Percentiles rank a stretch among this genome's conserved stretches.
phyloP scores from a whole-genome alignment of 2,888 invertebrate species.

The Drosophila paucipuncta region DNA sequence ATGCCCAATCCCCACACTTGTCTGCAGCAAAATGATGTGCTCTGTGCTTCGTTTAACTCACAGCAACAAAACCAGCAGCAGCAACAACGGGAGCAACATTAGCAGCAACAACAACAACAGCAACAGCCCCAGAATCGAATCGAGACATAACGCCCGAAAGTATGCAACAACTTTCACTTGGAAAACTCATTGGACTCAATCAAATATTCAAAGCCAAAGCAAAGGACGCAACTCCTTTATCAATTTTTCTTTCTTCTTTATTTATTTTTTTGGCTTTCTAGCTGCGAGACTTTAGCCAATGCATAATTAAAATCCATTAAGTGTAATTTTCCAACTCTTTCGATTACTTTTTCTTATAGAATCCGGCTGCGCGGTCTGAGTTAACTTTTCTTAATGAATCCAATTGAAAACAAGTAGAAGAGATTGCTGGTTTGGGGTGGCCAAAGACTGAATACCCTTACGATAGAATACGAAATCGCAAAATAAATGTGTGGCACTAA shows the following conservation, averaged over 20 bases:
- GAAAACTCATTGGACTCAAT: conserved; percentile 62
- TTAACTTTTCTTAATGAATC: conserved; percentile 68
- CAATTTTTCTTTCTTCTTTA: background rate
- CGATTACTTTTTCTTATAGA: conserved; percentile 41
- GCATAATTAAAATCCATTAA: conserved; percentile 82
- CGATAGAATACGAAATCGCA: background rate
- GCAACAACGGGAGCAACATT: background rate
- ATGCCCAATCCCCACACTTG: conserved; percentile 1
- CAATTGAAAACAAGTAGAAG: conserved; percentile 45
- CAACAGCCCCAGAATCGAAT: conserved; percentile 4
- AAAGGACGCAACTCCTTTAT: conserved; percentile 22
- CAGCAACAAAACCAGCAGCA: conserved; percentile 15
- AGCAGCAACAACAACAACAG: background rate
- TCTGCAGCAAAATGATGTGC: conserved; percentile 29
- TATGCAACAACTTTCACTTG: conserved; percentile 72
- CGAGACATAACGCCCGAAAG: conserved; percentile 49
- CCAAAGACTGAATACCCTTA: conserved; percentile 21
- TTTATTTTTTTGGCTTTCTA: conserved; percentile 50
- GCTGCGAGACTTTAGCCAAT: conserved; percentile 53
- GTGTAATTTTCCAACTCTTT: conserved; percentile 70
- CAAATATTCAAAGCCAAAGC: conserved; percentile 63
- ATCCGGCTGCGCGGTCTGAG: conserved; percentile 5
- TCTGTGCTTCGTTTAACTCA: conserved; percentile 72
- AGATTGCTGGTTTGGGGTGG: background rate
- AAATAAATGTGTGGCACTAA: background rate